These are phyloP conservation scores for Ormyrus thymus DNA, from an alignment of 2,888 invertebrate genomes.

Conservation along the genomic window DNA sequence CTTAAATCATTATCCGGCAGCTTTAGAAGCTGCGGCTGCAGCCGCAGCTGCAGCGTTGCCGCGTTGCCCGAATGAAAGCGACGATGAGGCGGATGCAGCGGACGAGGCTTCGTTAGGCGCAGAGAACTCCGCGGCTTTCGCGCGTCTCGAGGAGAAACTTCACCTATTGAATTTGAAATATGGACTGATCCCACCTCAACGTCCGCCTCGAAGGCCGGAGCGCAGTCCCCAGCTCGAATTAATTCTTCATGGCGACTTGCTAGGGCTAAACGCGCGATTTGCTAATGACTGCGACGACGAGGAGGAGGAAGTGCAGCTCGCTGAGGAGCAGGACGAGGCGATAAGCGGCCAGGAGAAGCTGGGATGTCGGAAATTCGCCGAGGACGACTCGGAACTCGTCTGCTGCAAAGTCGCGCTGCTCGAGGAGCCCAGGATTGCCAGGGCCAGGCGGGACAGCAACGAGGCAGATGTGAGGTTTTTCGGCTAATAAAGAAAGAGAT, in stretches of 20 bases:
- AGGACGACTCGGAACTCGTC: not conserved
- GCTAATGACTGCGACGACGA: constrained; percentile 12
- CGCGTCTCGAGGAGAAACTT: constrained; percentile 49
- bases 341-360: not conserved
- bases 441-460: constrained; percentile 41
- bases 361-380: constrained; percentile 10
- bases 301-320: not conserved
- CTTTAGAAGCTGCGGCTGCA: not conserved
- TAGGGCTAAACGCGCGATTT: constrained; percentile 49
- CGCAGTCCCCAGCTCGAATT: constrained; percentile 54
- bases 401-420: constrained; percentile 17
- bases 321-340: not conserved
- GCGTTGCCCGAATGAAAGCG: too few relatives aligned
- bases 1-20: constrained; percentile 36
- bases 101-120: constrained; percentile 38
- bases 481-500: not conserved
- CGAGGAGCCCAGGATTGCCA: constrained; percentile 54
- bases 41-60: not conserved
- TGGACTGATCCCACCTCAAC: constrained; percentile 38
- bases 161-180: constrained; percentile 55
- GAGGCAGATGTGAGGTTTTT: constrained; percentile 11
- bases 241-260: constrained; percentile 60
- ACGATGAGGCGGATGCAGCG: too few relatives aligned
- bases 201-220: not conserved
- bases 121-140: constrained; percentile 36